These are phyloP conservation scores for Perognathus longimembris DNA, from an alignment of 2,113 vertebrate genomes.

Conservation along the genomic window DNA sequence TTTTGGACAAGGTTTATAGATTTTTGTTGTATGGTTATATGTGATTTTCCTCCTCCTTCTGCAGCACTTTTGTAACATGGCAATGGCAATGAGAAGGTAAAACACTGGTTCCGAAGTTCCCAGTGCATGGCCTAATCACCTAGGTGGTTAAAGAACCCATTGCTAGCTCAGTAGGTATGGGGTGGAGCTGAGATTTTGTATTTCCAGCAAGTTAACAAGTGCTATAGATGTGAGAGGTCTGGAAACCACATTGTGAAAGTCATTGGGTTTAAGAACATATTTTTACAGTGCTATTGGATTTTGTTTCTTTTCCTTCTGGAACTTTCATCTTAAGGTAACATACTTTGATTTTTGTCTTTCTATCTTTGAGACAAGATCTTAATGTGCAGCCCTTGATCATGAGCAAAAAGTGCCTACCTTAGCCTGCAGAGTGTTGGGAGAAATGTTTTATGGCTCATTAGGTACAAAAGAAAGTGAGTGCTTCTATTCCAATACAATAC, in stretches of 20 bases:
- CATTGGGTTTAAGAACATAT: not conserved
- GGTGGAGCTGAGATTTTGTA: not conserved
- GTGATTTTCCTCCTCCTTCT: not conserved
- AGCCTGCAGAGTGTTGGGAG: not conserved
- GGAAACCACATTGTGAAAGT: not conserved
- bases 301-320: not conserved
- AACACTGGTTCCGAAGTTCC: not conserved
- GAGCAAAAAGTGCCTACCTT: too few species aligned
- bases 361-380: not conserved
- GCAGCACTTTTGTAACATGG: not conserved
- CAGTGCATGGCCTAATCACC: not conserved
- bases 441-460: not conserved
- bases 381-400: too few species aligned
- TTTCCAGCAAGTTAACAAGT: not conserved
- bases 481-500: not conserved
- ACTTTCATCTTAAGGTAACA: not conserved
- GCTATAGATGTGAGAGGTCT: not conserved
- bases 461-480: not conserved
- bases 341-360: not conserved
- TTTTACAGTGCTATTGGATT: not conserved
- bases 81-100: not conserved
- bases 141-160: not conserved
- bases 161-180: not conserved
- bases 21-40: not conserved
- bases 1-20: not conserved